Percentiles rank a stretch among this genome's conserved stretches.
Evolutionary conservation across 2,797 vertebrate genomes (phyloP).

Genomic region (Gymnoscopelus microlampas): DNA sequence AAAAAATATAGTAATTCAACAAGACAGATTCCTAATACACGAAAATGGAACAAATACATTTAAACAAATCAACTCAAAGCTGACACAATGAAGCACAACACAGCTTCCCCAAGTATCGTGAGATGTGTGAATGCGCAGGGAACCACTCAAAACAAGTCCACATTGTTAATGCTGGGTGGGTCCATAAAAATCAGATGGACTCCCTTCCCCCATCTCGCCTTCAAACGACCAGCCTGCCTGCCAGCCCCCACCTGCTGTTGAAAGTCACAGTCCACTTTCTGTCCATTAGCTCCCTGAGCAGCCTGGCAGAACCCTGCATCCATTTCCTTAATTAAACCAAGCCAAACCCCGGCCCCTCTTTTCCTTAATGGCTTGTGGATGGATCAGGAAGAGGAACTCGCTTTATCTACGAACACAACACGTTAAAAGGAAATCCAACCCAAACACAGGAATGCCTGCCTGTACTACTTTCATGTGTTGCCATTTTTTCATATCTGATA

Average conservation of each 20-base stretch:
- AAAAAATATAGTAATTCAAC: too few species aligned
- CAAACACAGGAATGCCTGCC: not conserved
- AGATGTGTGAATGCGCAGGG: not conserved
- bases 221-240: slow-evolving; percentile 18
- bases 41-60: too few species aligned
- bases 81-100: too few species aligned
- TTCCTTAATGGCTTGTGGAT: slow-evolving; percentile 10
- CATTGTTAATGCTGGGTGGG: slow-evolving; percentile 36
- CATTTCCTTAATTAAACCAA: slow-evolving; percentile 64
- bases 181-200: not conserved
- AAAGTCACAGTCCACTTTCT: slow-evolving; percentile 40
- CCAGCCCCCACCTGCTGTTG: slow-evolving; percentile 44
- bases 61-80: too few species aligned
- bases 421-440: slow-evolving; percentile 27
- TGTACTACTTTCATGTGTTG: not conserved
- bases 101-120: too few species aligned
- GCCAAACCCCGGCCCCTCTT: slow-evolving; percentile 1
- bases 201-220: slow-evolving; percentile 31
- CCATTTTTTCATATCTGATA: too few species aligned
- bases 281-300: slow-evolving; percentile 42
- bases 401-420: slow-evolving; percentile 15
- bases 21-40: too few species aligned
- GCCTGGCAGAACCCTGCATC: slow-evolving; percentile 38
- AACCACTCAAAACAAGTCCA: slow-evolving; percentile 20
- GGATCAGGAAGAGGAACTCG: slow-evolving; percentile 36